These are phyloP conservation scores for Pardosa pseudoannulata DNA, from an alignment of 2,888 invertebrate species.

Conservation along the genomic window DNA sequence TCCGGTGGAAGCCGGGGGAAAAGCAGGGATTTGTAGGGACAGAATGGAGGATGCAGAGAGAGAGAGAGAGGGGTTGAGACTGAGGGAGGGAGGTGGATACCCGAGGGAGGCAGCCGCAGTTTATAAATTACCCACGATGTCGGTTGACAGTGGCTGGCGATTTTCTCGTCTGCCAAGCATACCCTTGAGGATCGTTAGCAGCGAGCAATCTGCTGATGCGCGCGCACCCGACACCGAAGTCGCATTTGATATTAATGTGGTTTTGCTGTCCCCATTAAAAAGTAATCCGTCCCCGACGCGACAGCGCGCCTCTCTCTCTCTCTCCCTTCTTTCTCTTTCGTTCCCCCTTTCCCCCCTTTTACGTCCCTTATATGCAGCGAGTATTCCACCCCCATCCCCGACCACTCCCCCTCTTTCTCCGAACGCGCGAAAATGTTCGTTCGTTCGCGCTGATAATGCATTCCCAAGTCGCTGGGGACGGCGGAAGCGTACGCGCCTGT, in stretches of 20 bases:
- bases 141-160: conserved; percentile 70
- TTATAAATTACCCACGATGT: conserved; percentile 73
- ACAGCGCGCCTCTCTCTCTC: conserved; percentile 47
- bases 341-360: conserved; percentile 33
- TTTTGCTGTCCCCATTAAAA: conserved; percentile 76
- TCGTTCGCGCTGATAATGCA: conserved; percentile 58
- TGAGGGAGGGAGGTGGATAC: conserved; percentile 28
- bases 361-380: conserved; percentile 21
- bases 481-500: not conserved
- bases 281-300: conserved; percentile 74
- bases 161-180: conserved; percentile 69
- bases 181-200: conserved; percentile 71
- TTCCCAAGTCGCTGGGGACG: conserved; percentile 55
- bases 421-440: conserved; percentile 28
- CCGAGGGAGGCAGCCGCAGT: conserved; percentile 60
- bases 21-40: not conserved
- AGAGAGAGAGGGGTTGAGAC: not conserved
- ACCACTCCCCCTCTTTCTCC: not conserved
- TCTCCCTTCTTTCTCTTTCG: conserved; percentile 34
- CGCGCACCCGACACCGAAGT: conserved; percentile 69
- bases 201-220: conserved; percentile 69
- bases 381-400: conserved; percentile 4
- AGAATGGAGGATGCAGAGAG: conserved; percentile 6
- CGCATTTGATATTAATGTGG: conserved; percentile 76
- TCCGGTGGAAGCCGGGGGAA: conserved; percentile 1